Evolutionary conservation across 2,797 vertebrate genomes (phyloP), one percentile per base, ranked within the genome.

Genomic region (Glyptemys insculpta): DNA sequence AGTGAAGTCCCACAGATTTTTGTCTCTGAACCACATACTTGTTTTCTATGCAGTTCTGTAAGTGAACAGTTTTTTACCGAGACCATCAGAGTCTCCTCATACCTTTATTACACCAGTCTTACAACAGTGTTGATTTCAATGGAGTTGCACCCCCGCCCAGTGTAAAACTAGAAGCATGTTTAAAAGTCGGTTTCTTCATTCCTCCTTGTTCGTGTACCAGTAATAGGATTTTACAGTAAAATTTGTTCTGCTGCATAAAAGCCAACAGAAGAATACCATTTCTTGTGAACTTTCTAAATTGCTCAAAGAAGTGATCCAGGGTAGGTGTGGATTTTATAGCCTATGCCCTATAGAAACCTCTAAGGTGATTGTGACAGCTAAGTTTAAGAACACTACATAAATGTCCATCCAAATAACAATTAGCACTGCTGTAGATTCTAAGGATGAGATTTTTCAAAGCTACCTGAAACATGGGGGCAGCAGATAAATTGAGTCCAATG

Each of bases 11-110:
- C 96, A 98, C 95, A 99, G 98, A 90, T 96, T 97, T 2, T 93
- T 98, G 1, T 98, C 99, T 91, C 97, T 99, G 90, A 99, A 98
- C 94, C 98, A 98, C 4, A 84, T 99, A 83, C 98, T 99, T 87
- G 81, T 99, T 54, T 95, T 99, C 96, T 99, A 99, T 4, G 97
- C 99, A 95, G 49, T 99, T 94, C 96, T 99, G 99, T 99, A 98
- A 99, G 99, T 99, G 87, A 84, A 59, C 65, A 81, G 15, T 57
- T 78, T 79, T 54, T 53, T 87, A 68, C 29, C 31, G 89, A 68
- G 15, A 52, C 62, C 76, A 5, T 83, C 3, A 81, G 87, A 86
- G 84, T 85, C 31, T 74, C 74, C 21, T 47, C 44, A 16, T 76
- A 47, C 12, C 44, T 47, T 76, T 76, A 44, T 76, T 76, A 47